A percentile compares a stretch with the other conserved stretches of the same genome.
Conservation (phyloP, 1,140 invertebrate species). For the Diachasmimorpha longicaudata region DNA sequence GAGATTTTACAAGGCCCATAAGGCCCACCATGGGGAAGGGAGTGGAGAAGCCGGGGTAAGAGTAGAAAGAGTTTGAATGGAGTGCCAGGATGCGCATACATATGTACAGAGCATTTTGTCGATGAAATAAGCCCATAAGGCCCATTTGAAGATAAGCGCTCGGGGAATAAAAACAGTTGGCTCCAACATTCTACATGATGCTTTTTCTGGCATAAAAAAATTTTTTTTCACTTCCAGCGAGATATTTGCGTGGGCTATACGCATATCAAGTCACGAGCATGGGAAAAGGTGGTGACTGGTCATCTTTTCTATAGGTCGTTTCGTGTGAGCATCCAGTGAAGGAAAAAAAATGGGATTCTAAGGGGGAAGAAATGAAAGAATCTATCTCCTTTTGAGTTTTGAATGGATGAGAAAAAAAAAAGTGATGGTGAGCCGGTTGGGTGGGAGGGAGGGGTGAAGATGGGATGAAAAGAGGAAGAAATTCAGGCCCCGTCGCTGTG, state of each 20-base stretch:
- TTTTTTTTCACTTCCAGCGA: neutral
- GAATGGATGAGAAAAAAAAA: constrained; percentile 12
- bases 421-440: neutral
- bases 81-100: neutral
- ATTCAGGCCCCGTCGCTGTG: constrained; percentile 15
- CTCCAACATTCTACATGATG: neutral
- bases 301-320: constrained; percentile 19
- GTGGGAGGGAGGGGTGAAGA: neutral
- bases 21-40: neutral
- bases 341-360: constrained; percentile 13
- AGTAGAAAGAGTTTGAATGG: neutral
- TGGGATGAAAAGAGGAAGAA: constrained; percentile 26
- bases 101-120: neutral
- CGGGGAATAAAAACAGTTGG: constrained; percentile 3
- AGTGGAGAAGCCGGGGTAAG: neutral
- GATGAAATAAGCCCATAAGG: neutral
- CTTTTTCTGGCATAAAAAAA: constrained; percentile 13
- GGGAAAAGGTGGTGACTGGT: constrained; percentile 30
- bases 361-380: neutral
- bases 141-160: neutral
- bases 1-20: neutral
- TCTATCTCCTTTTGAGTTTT: neutral
- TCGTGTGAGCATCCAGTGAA: neutral
- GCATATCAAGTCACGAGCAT: constrained; percentile 4
- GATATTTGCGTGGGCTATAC: constrained; percentile 14